A percentile compares a stretch with the other conserved stretches of the same genome.
phyloP scores from a whole-genome alignment of 2,888 invertebrate genomes.

The Mythimna lalbum region DNA sequence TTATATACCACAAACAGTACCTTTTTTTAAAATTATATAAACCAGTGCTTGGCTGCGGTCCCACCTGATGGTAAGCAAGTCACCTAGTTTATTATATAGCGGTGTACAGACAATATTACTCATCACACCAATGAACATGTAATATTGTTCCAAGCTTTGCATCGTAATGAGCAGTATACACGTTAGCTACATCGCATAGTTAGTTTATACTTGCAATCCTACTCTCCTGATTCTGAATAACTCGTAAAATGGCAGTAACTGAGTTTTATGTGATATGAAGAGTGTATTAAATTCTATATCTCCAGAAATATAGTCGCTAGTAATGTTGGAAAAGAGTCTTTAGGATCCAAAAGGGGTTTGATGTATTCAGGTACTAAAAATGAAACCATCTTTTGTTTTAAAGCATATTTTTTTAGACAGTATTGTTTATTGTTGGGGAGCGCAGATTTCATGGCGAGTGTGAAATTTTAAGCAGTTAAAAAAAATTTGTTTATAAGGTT shows the following conservation, averaged over 20 bases:
- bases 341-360: background rate
- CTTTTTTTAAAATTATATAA: too few species aligned
- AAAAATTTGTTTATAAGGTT: too few species aligned
- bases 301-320: slow-evolving; percentile 8
- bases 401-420: background rate
- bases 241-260: slow-evolving; percentile 41
- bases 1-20: too few species aligned
- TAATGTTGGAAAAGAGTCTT: slow-evolving; percentile 10
- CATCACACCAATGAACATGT: background rate
- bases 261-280: slow-evolving; percentile 16
- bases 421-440: too few species aligned
- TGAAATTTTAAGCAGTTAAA: too few species aligned
- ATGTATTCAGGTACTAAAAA: slow-evolving; percentile 19
- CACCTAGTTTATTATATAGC: too few species aligned
- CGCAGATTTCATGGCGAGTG: too few species aligned
- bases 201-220: background rate
- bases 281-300: slow-evolving; percentile 9
- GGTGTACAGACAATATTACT: background rate
- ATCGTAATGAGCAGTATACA: background rate
- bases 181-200: background rate
- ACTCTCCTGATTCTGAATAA: slow-evolving; percentile 9
- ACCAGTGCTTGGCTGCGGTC: too few species aligned
- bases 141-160: background rate
- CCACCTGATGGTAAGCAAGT: too few species aligned
- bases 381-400: background rate